phyloP scores from a whole-genome alignment of 2,113 vertebrate genomes.

The Atlantisia rogersi region DNA sequence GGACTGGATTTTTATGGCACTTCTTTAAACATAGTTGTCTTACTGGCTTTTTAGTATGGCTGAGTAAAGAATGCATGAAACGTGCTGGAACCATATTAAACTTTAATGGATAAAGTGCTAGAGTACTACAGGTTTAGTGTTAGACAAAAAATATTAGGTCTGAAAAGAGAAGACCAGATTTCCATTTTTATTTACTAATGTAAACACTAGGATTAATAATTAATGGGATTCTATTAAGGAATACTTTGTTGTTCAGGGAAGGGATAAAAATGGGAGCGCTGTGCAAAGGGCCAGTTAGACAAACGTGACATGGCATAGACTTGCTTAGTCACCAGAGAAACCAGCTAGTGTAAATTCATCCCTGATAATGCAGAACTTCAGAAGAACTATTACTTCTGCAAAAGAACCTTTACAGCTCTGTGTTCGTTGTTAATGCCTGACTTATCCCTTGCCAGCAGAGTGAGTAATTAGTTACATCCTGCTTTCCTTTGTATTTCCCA shows the following conservation, averaged over 20 bases:
- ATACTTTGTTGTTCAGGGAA: background rate
- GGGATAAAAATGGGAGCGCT: background rate
- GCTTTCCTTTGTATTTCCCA: background rate
- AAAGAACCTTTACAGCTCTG: background rate
- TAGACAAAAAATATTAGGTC: background rate
- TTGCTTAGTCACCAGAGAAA: background rate
- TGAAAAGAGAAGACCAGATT: background rate
- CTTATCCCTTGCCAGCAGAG: background rate
- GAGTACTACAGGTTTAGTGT: background rate
- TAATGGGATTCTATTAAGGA: slow-evolving; percentile 13
- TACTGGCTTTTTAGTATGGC: background rate
- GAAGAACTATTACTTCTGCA: background rate
- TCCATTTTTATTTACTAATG: slow-evolving; percentile 44
- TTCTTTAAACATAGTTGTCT: background rate
- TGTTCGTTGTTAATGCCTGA: background rate
- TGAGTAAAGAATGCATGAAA: background rate
- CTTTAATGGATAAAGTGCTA: slow-evolving; percentile 41
- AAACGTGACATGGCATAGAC: background rate
- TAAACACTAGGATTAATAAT: slow-evolving; percentile 32
- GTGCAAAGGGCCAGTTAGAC: background rate
- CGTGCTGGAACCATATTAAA: background rate
- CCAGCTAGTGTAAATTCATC: background rate
- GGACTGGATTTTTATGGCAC: background rate
- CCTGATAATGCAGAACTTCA: background rate
- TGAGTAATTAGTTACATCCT: background rate